Evolutionary conservation across 2,888 invertebrate species (phyloP), one percentile per base, ranked within the genome.

Genomic region (Kuschelorhynchus macadamiae): DNA sequence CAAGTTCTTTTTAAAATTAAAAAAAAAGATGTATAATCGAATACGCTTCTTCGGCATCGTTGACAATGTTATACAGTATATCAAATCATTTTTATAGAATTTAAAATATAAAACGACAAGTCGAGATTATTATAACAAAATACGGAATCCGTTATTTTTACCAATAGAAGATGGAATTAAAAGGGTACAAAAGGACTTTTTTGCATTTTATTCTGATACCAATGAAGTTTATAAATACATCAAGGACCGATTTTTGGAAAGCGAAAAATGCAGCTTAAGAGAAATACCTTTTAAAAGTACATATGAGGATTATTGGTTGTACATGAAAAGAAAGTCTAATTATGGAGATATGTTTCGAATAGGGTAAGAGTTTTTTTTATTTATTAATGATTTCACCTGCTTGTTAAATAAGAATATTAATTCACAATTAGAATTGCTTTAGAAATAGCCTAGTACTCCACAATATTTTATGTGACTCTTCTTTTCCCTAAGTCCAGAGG

Each of bases 231-330:
- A 91, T 78, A 88, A 90, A 78, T 83, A 91, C 21, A 87, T 91
- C 0, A 87, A 88, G 14, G 89, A 90, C 78, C 89, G 87, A 57
- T 92, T 89, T 77, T 83, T 85, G 14, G 92, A 92, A 79, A 87
- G 87, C 11, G 89, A 92, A 80, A 92, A 92, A 78, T 92, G 92
- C 77, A 89, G 89, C 0, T 81, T 92, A 17, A 87, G 88, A 61
- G 91, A 91, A 77, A 86, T 89, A 0, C 85, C 85, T 71, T 87
- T 85, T 74, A 83, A 87, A 32, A 87, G 86, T 71, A 83, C 86
- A 59, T n/a, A 62, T 12, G 84, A 85, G 0, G 86, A 87, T 46
- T 87, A 88, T 0, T 87, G 86, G 86, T 78, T 87, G 0, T 85
- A 86, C 0, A 85, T 86, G 0, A 86, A 84, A 76, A 88, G 86